Evolutionary conservation across 2,888 invertebrate species (phyloP).

Genomic region (Microplitis manilae): DNA sequence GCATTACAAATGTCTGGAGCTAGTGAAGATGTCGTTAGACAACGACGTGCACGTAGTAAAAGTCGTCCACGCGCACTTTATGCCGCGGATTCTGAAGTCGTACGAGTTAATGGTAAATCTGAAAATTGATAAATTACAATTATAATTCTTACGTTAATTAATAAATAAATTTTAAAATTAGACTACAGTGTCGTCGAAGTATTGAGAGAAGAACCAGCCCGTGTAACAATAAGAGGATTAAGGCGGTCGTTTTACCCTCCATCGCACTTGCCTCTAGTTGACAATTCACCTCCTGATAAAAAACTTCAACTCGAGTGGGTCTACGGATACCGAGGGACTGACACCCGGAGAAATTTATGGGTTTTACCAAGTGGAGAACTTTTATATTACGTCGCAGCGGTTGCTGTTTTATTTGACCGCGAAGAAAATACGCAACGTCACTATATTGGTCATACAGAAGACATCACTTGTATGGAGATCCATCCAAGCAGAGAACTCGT

Average conservation of each 20-base stretch:
- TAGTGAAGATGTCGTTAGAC: slow-evolving; percentile 74
- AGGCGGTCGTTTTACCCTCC: slow-evolving; percentile 90
- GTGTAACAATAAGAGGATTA: slow-evolving; percentile 87
- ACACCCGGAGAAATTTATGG: slow-evolving; percentile 91
- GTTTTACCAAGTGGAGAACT: slow-evolving; percentile 94
- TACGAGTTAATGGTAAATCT: slow-evolving; percentile 79
- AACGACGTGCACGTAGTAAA: slow-evolving; percentile 84
- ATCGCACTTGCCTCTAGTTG: slow-evolving; percentile 86
- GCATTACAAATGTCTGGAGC: slow-evolving; percentile 65
- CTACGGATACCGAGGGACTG: slow-evolving; percentile 95
- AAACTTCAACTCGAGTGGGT: slow-evolving; percentile 94
- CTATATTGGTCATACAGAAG: slow-evolving; percentile 93
- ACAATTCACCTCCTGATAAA: slow-evolving; percentile 90
- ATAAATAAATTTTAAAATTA: neutral
- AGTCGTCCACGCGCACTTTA: slow-evolving; percentile 88
- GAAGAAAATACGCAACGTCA: slow-evolving; percentile 91
- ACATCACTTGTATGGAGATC: slow-evolving; percentile 85
- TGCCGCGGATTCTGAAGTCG: slow-evolving; percentile 86
- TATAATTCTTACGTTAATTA: neutral
- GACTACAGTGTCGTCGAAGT: slow-evolving; percentile 89
- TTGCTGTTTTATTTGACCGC: slow-evolving; percentile 89
- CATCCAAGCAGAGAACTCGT: slow-evolving; percentile 91
- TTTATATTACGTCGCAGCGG: slow-evolving; percentile 92
- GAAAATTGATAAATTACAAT: slow-evolving; percentile 1
- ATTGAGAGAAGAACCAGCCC: slow-evolving; percentile 87